Evolutionary conservation across 2,113 vertebrate genomes (phyloP), one percentile per base, ranked within the genome.

Genomic region (Pangasianodon hypophthalmus): DNA sequence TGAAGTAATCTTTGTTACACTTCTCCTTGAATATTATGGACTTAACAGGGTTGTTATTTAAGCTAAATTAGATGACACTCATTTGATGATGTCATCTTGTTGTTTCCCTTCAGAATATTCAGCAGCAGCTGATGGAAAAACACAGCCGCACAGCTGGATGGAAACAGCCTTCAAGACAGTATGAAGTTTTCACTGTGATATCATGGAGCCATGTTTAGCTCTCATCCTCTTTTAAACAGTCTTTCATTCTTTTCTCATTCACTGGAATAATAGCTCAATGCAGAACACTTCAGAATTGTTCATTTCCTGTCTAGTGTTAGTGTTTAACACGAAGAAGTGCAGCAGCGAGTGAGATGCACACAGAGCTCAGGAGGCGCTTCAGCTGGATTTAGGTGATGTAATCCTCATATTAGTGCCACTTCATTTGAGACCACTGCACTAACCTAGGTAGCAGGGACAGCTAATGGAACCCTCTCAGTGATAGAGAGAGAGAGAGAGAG

Each of bases 341-440:
- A 84, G 18, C 54, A 83, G 19, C 4, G 21, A 19, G 54, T 11
- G 19, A 60, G 82, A 60, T 60, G 52, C 80, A 54, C 48, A 18
- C 26, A 1, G 19, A 50, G 85, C 87, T 89, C 73, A 46, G 73
- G 14, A 86, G 93, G 93, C 92, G 94, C 93, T 95, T 95, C 92
- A 95, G 95, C 95, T 95, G 94, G 95, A 94, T 96, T 95, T 95
- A 84, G 93, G 93, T 88, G 91, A 95, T 94, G 95, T 96, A 96
- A 96, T 96, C 95, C 95, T 92, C 95, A 95, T 96, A 96, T 96
- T 96, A 96, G 94, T 95, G 95, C 93, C 94, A 95, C 96, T 95
- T 96, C 94, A 96, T 95, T 96, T 95, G 93, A 95, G 95, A 92
- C 91, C 93, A 90, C 93, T 93, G 93, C 92, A 82, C 95, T 95